Evolutionary conservation across 2,113 vertebrate species (phyloP), one percentile per base, ranked within the genome.

Genomic region (Tragelaphus scriptus): DNA sequence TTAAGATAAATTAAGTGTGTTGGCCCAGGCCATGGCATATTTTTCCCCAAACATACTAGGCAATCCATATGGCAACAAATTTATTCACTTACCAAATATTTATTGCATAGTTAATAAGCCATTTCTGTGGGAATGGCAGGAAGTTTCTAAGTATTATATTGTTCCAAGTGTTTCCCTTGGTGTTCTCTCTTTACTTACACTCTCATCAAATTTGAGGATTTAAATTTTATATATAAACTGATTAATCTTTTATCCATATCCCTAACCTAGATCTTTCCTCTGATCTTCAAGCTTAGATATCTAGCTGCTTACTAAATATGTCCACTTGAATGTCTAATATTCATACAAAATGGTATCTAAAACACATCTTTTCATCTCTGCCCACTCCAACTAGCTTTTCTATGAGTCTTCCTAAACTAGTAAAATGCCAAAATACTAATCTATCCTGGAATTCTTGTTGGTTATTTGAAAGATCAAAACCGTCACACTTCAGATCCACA

Each of bases 41-140:
- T 63, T 47, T 80, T 93, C 95, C 28, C 8, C 58, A 86, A 95
- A 81, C 21, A 86, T 86, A 44, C 26, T 71, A 85, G 28, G 23
- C n/a, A 30, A 7, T 85, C 28, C 21, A 6, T 61, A 71, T 55
- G n/a, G 10, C 63, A 95, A 90, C 5, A 89, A 85, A 85, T 53
- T 68, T 44, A 80, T 86, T 93, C 68, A 55, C 13, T 97, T 86
- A 81, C 80, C 11, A 59, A 80, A 55, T 95, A 97, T 92, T 88
- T 75, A 75, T 26, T 92, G 30, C 28, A 15, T 16, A 49, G 14
- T 15, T 79, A 79, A 85, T 89, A n/a, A 71, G 40, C 44, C 71
- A 47, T 85, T 61, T 90, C 58, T 81, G 51, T 86, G 49, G 56
- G 17, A 21, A 32, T 47, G 10, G 17, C 68, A 81, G n/a, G 51